Evolutionary conservation across 2,888 invertebrate genomes (phyloP), one percentile per base, ranked within the genome.

Genomic region (Drosophila colorata): DNA sequence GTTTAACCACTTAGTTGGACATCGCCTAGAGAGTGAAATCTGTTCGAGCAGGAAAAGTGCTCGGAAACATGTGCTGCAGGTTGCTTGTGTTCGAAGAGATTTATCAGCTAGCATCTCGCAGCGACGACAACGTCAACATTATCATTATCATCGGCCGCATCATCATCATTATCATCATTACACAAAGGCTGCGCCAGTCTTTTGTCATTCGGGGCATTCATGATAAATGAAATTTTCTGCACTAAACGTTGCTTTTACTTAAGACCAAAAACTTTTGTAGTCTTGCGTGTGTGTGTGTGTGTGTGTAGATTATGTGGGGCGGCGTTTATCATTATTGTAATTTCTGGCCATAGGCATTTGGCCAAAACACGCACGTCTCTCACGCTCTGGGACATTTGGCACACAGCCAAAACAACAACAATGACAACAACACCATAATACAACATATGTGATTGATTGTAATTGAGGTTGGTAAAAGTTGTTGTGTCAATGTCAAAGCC

Each of bases 381-480:
- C 31, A 13, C 55, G 31, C 68, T 37, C 8, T 33, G 58, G 59
- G 58, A 59, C 74, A 74, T 74, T 67, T 78, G 82, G 82, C 53
- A 57, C 49, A 28, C 46, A 57, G 68, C 78, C 72, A 78, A 68
- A 58, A 44, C 52, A 23, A 35, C 20, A 43, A 37, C 44, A 56
- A 61, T 23, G 59, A 44, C 46, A 43, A 51, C 68, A 73, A 53
- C 51, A 61, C 53, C 73, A 48, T 47, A 48, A 61, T 37, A 67
- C 74, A 74, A 77, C 85, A 89, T 77, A 70, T 83, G 88, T 89
- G 88, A 87, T 87, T 87, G 88, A 87, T 87, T 86, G 87, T 87
- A 88, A 89, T 89, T 88, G 89, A 81, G 89, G 81, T 81, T 79
- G 76, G 89, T 83, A 87, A 87, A 88, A 89, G 87, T 86, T 89